Base-by-base conservation (phyloP, 92 coral and sea anemone genomes). In the Parazoanthus darwini region DNA sequence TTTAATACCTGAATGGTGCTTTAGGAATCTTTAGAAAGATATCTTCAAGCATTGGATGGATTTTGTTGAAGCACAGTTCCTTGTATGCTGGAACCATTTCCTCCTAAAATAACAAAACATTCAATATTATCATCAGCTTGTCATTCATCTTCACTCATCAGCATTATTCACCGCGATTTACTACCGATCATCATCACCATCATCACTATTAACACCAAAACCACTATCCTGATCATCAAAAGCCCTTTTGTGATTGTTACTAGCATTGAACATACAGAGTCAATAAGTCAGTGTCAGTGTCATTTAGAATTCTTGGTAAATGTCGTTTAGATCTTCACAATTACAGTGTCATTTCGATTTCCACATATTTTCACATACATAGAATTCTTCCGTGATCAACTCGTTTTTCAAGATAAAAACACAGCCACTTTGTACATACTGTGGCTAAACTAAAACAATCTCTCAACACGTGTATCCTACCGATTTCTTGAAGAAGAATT, bases 11-110 rank as follows among this genome's bases (percentile, higher is more conserved):
- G 82, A 91, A 96, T 85, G 83, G 71, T 8, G 93, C 90, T 89
- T 94, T 92, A 33, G 98, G 98, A 37, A 94, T 59, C 38, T 94
- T 92, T 85, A 91, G 93, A 87, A 95, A 90, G 77, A 84, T 86
- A 25, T 91, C 92, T 71, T 92, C 79, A 29, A 96, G 91, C 85
- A 89, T 89, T 0, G 94, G 90, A 44, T 91, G 87, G 86, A 96
- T 94, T 71, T 37, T 79, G 80, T 91, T 88, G 87, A 79, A 85
- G 74, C 98, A 94, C 35, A 93, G 70, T 29, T 93, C 93, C 72
- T 79, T 90, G 74, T 95, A 95, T 2, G 94, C 90, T 65, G 89
- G 89, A 80, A 96, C 50, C 63, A 96, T 86, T 50, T 92, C 98
- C 66, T 96, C 98, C 98, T 96, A 79, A 6, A 88, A 59, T 22